Conservation (phyloP, 2,888 invertebrate genomes). For the Acanthacorydalis orientalis region DNA sequence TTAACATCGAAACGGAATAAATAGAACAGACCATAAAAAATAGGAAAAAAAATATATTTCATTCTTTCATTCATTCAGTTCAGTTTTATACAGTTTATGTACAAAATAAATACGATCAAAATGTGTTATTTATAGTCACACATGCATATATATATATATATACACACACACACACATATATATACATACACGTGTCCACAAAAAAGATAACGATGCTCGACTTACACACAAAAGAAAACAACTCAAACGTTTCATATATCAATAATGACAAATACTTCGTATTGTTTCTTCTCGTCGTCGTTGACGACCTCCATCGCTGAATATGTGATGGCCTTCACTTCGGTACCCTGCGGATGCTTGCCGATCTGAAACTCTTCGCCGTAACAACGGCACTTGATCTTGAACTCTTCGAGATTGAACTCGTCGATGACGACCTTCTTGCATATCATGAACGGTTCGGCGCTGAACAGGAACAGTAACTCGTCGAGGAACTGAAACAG, state of each 20-base stretch:
- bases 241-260: constrained; percentile 53
- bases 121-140: too few relatives aligned
- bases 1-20: too few relatives aligned
- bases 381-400: constrained; percentile 62
- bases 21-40: too few relatives aligned
- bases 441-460: constrained; percentile 77
- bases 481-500: constrained; percentile 91
- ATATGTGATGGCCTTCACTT: constrained; percentile 98
- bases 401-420: constrained; percentile 66
- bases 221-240: not conserved
- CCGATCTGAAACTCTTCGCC: constrained; percentile 90
- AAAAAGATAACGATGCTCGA: too few relatives aligned
- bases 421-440: constrained; percentile 75
- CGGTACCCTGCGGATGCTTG: constrained; percentile 94
- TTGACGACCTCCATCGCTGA: constrained; percentile 93
- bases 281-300: constrained; percentile 46
- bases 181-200: too few relatives aligned
- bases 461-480: constrained; percentile 78
- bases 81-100: too few relatives aligned
- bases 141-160: not conserved
- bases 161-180: too few relatives aligned
- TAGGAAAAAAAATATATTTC: too few relatives aligned
- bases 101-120: too few relatives aligned
- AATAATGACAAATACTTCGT: constrained; percentile 92
- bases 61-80: too few relatives aligned